Evolutionary conservation across 1,140 invertebrate species (phyloP), one percentile per base, ranked within the genome.

Genomic region (Drosophila prosaltans): DNA sequence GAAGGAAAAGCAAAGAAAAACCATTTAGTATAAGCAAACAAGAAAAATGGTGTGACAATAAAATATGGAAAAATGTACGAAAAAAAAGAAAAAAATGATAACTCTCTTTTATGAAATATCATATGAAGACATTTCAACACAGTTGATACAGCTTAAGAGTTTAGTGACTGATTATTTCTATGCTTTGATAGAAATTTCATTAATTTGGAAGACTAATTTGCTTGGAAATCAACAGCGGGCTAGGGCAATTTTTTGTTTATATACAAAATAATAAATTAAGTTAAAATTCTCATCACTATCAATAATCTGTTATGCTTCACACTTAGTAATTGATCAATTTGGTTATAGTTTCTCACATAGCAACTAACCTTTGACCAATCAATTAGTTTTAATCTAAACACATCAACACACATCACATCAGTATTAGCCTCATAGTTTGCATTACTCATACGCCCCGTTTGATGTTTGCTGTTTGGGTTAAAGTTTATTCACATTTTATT

Each of bases 401-500:
- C 54, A 66, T 73, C 72, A 41, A 43, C 60, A 65, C 45, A 39
- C 32, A 36, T 36, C 6, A 8, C 39, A 24, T 21, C 8, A 48
- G 39, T 40, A 3, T 48, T 48, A 48, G 45, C 16, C 45, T 51
- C 67, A 55, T 36, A 66, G n/a, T 57, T 51, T 43, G 11, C 77
- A 72, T 85, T 76, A 79, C 83, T 75, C 83, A 85, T 88, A 76
- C 83, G 82, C 75, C 75, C 79, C 79, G 67, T 85, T 70, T 71
- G 58, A 65, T 40, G 74, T 61, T 64, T 57, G 10, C 66, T 9
- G 41, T 63, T 67, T 71, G 65, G 65, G 67, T 63, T 58, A 89
- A 89, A 80, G 83, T 86, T 86, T 86, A 86, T 86, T 86, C 83
- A 86, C 83, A 84, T 77, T 80, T 89, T 89, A 84, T 80, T 16